These are phyloP conservation scores for Xanthia icteritia DNA, from an alignment of 2,888 invertebrate genomes.

Conservation along the genomic window DNA sequence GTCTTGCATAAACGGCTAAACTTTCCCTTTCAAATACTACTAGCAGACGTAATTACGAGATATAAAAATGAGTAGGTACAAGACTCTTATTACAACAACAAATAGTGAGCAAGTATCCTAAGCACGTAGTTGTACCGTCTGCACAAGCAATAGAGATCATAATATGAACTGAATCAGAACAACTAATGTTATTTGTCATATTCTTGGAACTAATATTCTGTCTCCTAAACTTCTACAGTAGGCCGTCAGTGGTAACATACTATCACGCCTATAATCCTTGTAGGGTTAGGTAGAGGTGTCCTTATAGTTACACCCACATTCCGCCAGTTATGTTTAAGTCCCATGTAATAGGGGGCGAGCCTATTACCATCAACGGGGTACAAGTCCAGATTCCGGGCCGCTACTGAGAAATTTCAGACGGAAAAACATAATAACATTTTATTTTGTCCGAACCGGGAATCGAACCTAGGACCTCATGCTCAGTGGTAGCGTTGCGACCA, in stretches of 20 bases:
- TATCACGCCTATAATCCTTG: not conserved
- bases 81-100: slow-evolving; percentile 27
- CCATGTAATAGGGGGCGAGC: not conserved
- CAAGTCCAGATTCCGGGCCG: too few relatives aligned
- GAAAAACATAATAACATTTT: too few relatives aligned
- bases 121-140: slow-evolving; percentile 44
- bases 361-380: not conserved
- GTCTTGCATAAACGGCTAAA: not conserved
- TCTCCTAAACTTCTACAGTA: not conserved
- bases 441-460: too few relatives aligned
- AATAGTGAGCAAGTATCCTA: slow-evolving; percentile 31
- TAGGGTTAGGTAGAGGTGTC: not conserved
- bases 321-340: not conserved
- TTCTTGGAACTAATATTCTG: slow-evolving; percentile 12
- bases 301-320: not conserved
- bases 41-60: slow-evolving; percentile 23
- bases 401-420: too few relatives aligned
- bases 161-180: slow-evolving; percentile 20
- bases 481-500: too few relatives aligned
- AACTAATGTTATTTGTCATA: slow-evolving; percentile 37
- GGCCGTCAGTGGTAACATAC: not conserved
- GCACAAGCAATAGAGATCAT: slow-evolving; percentile 28
- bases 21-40: not conserved
- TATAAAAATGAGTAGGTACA: slow-evolving; percentile 30
- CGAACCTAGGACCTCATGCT: too few relatives aligned